phyloP scores from a whole-genome alignment of 1,140 invertebrate genomes.

The Zaprionus africanus region DNA sequence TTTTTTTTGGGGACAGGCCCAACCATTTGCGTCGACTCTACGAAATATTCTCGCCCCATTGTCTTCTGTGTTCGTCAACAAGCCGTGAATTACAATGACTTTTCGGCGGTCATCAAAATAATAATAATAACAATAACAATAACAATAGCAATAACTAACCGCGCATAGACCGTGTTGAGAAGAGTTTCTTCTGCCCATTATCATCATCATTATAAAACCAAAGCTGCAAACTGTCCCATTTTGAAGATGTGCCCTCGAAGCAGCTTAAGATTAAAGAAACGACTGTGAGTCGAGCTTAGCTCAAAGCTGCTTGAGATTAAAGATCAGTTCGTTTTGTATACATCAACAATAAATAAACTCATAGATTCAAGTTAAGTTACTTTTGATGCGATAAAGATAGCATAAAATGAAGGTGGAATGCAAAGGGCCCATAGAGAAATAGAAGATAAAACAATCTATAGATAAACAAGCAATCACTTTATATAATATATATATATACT shows the following conservation, averaged over 20 bases:
- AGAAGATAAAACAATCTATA: too few species aligned
- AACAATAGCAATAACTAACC: slow-evolving; percentile 11
- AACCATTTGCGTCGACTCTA: slow-evolving; percentile 48
- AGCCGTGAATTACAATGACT: slow-evolving; percentile 40
- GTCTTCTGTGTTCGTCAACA: slow-evolving; percentile 16
- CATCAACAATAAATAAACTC: background rate
- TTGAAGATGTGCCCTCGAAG: slow-evolving; percentile 1
- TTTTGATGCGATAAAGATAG: too few species aligned
- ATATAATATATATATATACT: too few species aligned
- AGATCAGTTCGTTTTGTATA: background rate
- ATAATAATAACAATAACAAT: slow-evolving; percentile 14
- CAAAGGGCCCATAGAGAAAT: too few species aligned
- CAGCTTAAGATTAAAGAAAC: background rate
- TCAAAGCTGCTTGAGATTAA: background rate
- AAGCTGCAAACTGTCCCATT: slow-evolving; percentile 5
- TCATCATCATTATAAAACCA: slow-evolving; percentile 7
- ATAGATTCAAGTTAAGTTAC: too few species aligned
- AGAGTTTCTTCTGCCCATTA: slow-evolving; percentile 15
- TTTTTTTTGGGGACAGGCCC: slow-evolving; percentile 57
- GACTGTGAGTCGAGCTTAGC: background rate
- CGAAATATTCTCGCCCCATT: slow-evolving; percentile 21
- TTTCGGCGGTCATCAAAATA: background rate
- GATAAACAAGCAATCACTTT: too few species aligned
- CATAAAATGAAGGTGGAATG: too few species aligned
- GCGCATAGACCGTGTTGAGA: slow-evolving; percentile 6